Conservation (phyloP, 1,140 invertebrate species). For the Diprion similis region DNA sequence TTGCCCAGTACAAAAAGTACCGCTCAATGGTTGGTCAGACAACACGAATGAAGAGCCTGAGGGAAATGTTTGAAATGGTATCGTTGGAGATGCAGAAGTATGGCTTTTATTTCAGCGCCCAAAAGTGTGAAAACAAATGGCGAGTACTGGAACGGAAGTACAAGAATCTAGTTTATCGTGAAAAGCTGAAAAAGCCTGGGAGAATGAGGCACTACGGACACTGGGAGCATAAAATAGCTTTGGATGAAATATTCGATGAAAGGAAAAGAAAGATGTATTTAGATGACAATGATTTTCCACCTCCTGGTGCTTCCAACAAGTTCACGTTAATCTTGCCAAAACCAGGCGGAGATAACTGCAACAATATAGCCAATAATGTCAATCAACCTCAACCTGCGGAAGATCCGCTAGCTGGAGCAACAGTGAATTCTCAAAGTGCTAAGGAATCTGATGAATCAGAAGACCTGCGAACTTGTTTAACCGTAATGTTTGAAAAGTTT, state of each 20-base stretch:
- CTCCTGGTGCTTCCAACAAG: slow-evolving; percentile 26
- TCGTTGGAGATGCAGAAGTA: slow-evolving; percentile 50
- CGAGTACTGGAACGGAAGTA: slow-evolving; percentile 50
- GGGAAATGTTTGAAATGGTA: slow-evolving; percentile 55
- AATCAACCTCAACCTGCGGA: not conserved
- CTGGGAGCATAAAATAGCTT: slow-evolving; percentile 48
- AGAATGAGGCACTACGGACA: slow-evolving; percentile 48
- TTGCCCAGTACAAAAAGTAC: slow-evolving; percentile 51
- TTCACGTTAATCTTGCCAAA: slow-evolving; percentile 33
- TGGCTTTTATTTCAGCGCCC: slow-evolving; percentile 48
- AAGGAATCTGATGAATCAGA: not conserved
- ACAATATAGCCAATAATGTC: not conserved
- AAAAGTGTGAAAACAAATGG: slow-evolving; percentile 53
- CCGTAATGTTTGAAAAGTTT: slow-evolving; percentile 33
- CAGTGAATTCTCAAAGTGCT: not conserved
- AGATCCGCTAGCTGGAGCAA: slow-evolving; percentile 1
- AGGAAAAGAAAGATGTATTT: slow-evolving; percentile 40
- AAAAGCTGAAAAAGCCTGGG: slow-evolving; percentile 47
- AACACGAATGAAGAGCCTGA: slow-evolving; percentile 44
- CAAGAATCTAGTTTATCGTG: slow-evolving; percentile 46
- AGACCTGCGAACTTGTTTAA: slow-evolving; percentile 17
- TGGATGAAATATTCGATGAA: slow-evolving; percentile 50
- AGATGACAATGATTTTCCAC: slow-evolving; percentile 35
- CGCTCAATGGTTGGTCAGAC: slow-evolving; percentile 47
- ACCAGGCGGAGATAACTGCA: not conserved